A percentile compares a stretch with the other conserved stretches of the same genome.
phyloP scores from a whole-genome alignment of 2,113 vertebrate species.

The Camarhynchus parvulus region DNA sequence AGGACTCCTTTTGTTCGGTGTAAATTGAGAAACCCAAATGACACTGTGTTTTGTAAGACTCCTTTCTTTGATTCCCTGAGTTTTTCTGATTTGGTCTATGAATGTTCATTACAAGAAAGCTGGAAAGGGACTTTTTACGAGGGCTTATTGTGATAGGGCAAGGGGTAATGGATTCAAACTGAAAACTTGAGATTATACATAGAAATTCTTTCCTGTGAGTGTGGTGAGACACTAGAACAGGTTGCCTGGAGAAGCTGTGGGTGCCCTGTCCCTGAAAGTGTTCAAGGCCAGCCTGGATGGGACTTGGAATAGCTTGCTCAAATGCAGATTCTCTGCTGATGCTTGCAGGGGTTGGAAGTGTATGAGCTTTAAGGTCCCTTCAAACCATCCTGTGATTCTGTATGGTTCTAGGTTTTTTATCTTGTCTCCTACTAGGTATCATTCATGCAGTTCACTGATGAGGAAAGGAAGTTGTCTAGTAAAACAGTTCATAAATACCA shows the following conservation, averaged over 20 bases:
- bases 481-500: not conserved
- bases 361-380: not conserved
- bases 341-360: not conserved
- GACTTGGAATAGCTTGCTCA: not conserved
- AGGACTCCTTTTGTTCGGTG: not conserved
- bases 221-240: not conserved
- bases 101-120: not conserved
- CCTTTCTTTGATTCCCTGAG: not conserved
- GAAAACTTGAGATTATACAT: not conserved
- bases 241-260: not conserved
- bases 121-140: not conserved
- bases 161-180: not conserved
- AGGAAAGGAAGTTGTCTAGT: not conserved
- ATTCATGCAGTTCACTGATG: not conserved
- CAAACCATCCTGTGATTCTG: not conserved
- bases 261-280: not conserved
- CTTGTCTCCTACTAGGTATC: not conserved
- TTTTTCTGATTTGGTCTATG: not conserved
- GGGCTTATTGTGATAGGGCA: not conserved
- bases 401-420: not conserved
- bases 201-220: not conserved
- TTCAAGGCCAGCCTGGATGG: not conserved
- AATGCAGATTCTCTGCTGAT: not conserved
- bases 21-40: not conserved
- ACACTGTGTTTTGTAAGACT: not conserved